Evolutionary conservation across 2,113 vertebrate genomes (phyloP).

Genomic region (Amphilophus citrinellus): DNA sequence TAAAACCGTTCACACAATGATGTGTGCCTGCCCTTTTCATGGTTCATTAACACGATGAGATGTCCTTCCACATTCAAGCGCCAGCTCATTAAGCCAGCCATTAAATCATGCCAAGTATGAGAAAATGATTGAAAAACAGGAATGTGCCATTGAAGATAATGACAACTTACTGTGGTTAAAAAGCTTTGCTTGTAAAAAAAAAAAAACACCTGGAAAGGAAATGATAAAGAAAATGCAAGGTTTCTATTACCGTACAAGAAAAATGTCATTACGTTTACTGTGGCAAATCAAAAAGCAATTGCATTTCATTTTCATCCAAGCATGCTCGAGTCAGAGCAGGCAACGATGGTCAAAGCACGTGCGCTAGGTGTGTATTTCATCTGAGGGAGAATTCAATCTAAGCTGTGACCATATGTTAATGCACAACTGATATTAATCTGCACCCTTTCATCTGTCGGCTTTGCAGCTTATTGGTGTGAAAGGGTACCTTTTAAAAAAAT

Average conservation of each 20-base stretch:
- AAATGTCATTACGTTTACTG: conserved; percentile 71
- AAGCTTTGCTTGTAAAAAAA: conserved; percentile 48
- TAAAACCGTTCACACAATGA: conserved; percentile 77
- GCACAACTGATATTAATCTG: conserved; percentile 59
- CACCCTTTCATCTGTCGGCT: conserved; percentile 41
- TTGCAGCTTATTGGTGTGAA: conserved; percentile 40
- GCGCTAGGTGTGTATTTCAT: conserved; percentile 50
- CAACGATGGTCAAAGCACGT: conserved; percentile 29
- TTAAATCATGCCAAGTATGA: conserved; percentile 71
- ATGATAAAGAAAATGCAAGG: conserved; percentile 70
- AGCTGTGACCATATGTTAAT: conserved; percentile 65
- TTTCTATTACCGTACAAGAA: conserved; percentile 67
- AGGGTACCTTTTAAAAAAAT: background rate
- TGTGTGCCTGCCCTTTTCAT: conserved; percentile 83
- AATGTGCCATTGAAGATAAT: conserved; percentile 58
- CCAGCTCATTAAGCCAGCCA: conserved; percentile 82
- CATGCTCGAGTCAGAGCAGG: conserved; percentile 34
- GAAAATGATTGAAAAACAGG: conserved; percentile 78
- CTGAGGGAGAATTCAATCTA: conserved; percentile 51
- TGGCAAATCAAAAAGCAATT: conserved; percentile 71
- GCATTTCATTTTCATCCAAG: conserved; percentile 58
- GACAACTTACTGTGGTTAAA: conserved; percentile 65
- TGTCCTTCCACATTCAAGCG: conserved; percentile 79
- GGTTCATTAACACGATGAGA: conserved; percentile 83
- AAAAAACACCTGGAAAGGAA: conserved; percentile 62